Conservation (phyloP, 2,797 vertebrate species). For the Delichon dasypus region DNA sequence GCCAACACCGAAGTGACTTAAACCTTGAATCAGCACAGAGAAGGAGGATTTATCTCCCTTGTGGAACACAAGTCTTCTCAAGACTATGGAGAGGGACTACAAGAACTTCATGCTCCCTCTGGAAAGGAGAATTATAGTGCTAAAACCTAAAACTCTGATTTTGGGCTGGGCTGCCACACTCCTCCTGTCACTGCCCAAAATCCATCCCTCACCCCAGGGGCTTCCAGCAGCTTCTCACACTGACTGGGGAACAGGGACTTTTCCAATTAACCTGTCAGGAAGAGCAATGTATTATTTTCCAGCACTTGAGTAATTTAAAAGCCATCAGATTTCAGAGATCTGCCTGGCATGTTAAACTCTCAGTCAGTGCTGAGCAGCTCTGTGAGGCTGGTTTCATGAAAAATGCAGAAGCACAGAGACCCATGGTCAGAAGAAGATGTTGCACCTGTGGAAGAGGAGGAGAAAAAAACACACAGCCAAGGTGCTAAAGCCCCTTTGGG, state of each 20-base stretch:
- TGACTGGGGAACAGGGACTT: not conserved
- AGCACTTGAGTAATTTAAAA: slow-evolving; percentile 44
- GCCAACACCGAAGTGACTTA: not conserved
- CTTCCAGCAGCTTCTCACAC: slow-evolving; percentile 13
- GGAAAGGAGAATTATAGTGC: not conserved
- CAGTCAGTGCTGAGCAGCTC: not conserved
- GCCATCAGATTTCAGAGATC: slow-evolving; percentile 32
- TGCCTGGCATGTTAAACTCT: slow-evolving; percentile 41
- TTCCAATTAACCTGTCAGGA: slow-evolving; percentile 68
- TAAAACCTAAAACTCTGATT: not conserved
- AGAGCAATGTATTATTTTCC: slow-evolving; percentile 56
- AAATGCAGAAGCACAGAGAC: not conserved
- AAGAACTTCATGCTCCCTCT: not conserved
- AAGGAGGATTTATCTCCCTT: not conserved
- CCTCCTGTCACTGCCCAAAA: not conserved
- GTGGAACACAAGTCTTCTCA: not conserved
- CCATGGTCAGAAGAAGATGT: not conserved
- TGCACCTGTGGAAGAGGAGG: not conserved
- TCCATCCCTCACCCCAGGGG: not conserved
- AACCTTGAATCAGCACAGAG: not conserved
- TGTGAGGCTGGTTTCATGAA: not conserved
- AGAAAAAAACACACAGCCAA: not conserved
- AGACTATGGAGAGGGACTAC: not conserved
- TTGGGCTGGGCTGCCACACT: not conserved
- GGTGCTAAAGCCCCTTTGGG: not conserved